These are phyloP conservation scores for Noctua janthe DNA, from an alignment of 2,888 invertebrate genomes.

Conservation along the genomic window DNA sequence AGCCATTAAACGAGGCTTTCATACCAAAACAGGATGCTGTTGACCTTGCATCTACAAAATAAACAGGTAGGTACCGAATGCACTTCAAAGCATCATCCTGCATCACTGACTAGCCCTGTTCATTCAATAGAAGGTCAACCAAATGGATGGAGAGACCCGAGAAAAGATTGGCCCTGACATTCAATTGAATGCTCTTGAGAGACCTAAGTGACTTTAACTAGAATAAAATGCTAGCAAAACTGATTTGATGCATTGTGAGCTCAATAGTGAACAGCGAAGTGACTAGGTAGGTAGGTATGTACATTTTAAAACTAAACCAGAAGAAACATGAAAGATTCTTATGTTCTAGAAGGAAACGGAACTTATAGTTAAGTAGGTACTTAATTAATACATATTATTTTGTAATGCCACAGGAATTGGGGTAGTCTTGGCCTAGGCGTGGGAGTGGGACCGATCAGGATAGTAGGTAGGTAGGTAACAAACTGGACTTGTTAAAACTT, in stretches of 20 bases:
- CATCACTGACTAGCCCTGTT: constrained; percentile 4
- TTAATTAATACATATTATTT: background rate
- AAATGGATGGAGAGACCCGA: constrained; percentile 16
- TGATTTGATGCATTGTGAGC: constrained; percentile 21
- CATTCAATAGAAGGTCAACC: background rate
- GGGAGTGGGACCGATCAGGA: background rate
- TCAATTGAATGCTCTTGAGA: constrained; percentile 39
- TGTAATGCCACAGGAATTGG: background rate
- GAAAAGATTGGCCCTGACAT: constrained; percentile 41
- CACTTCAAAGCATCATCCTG: constrained; percentile 8
- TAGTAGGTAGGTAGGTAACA: background rate
- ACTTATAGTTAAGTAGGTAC: background rate
- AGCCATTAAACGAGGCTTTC: background rate
- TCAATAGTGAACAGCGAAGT: constrained; percentile 4
- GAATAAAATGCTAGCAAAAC: constrained; percentile 29
- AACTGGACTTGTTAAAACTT: background rate
- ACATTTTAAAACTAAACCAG: background rate
- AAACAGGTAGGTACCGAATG: background rate
- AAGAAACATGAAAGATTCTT: background rate
- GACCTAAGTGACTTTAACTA: constrained; percentile 28
- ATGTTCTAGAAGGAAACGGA: background rate
- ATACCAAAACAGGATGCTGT: background rate
- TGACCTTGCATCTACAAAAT: background rate
- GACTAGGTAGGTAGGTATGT: background rate
- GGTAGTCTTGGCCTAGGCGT: background rate